These are phyloP conservation scores for Sarcoramphus papa DNA, from an alignment of 2,797 vertebrate genomes.

Conservation along the genomic window DNA sequence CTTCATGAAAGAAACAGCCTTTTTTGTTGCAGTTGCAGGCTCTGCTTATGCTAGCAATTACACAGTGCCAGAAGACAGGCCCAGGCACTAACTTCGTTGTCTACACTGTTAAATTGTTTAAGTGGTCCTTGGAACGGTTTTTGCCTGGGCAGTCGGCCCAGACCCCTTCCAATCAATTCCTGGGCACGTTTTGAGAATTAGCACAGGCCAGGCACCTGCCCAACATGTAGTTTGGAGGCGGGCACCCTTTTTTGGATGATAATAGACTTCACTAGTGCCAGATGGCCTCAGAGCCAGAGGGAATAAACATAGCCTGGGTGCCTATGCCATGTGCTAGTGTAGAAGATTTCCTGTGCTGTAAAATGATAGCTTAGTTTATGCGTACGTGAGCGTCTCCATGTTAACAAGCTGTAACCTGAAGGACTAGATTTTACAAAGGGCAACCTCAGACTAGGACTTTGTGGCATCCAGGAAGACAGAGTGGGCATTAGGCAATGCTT, in stretches of 20 bases:
- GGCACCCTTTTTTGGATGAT: constrained; percentile 58
- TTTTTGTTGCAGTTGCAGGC: not conserved
- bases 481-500: not conserved
- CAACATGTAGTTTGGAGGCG: constrained; percentile 5
- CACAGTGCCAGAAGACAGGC: not conserved
- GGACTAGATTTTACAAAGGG: not conserved
- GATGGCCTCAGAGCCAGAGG: constrained; percentile 4
- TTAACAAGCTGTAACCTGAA: not conserved
- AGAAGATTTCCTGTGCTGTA: not conserved
- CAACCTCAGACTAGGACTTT: not conserved
- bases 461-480: not conserved
- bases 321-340: not conserved
- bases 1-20: not conserved
- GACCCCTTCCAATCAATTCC: constrained; percentile 20
- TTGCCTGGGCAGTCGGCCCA: not conserved
- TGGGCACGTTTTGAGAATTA: constrained; percentile 40
- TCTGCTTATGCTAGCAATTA: not conserved
- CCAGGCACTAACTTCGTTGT: constrained; percentile 10
- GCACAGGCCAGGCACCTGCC: constrained; percentile 42
- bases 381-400: not conserved
- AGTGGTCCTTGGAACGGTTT: constrained; percentile 10
- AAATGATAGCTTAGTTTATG: not conserved
- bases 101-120: constrained; percentile 6
- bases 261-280: constrained; percentile 35
- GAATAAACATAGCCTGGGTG: constrained; percentile 13